Evolutionary conservation across 2,888 invertebrate genomes (phyloP).

Genomic region (Callimorpha dominula): DNA sequence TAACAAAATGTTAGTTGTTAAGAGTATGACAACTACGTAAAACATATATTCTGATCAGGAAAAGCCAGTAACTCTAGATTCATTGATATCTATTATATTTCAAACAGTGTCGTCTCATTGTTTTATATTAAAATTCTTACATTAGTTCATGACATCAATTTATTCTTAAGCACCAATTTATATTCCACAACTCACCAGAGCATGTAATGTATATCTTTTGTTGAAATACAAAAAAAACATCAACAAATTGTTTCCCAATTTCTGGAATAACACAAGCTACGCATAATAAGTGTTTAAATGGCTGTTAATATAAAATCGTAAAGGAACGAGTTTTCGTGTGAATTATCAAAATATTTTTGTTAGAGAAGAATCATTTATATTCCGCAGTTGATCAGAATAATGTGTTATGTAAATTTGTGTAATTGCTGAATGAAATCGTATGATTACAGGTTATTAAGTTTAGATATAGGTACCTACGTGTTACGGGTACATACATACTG

Average conservation of each 20-base stretch:
- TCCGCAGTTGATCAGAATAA: slow-evolving; percentile 29
- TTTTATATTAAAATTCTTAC: background rate
- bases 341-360: slow-evolving; percentile 23
- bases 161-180: slow-evolving; percentile 33
- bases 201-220: slow-evolving; percentile 15
- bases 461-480: background rate
- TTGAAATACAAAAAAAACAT: slow-evolving; percentile 17
- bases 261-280: slow-evolving; percentile 26
- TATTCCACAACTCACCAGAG: slow-evolving; percentile 26
- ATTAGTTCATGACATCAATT: background rate
- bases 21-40: background rate
- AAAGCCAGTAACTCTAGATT: background rate
- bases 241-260: slow-evolving; percentile 26
- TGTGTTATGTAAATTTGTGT: slow-evolving; percentile 18
- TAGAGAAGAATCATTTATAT: slow-evolving; percentile 36
- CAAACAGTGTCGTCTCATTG: background rate
- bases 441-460: slow-evolving; percentile 15
- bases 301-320: slow-evolving; percentile 3
- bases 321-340: slow-evolving; percentile 17
- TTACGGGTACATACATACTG: background rate
- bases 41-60: background rate
- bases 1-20: too few species aligned
- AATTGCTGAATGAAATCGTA: slow-evolving; percentile 35
- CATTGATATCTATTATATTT: background rate
- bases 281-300: slow-evolving; percentile 28